Conservation (phyloP, 2,888 invertebrate genomes). For the Nasonovia ribisnigri region DNA sequence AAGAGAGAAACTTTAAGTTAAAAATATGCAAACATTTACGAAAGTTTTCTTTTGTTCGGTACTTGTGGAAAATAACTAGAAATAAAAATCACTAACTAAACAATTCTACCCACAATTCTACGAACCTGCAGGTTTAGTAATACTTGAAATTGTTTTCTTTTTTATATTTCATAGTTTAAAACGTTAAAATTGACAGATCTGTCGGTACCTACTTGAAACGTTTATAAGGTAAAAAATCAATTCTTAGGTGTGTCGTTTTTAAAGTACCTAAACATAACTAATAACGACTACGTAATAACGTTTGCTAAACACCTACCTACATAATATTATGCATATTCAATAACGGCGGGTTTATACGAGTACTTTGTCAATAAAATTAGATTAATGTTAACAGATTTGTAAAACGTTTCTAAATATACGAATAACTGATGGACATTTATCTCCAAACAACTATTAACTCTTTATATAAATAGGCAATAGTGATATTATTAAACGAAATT, state of each 20-base stretch:
- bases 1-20: not conserved
- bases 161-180: not conserved
- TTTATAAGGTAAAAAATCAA: not conserved
- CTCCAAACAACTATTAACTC: not conserved
- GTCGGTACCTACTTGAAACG: too few relatives aligned
- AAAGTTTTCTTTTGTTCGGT: slow-evolving; percentile 18
- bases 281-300: not conserved
- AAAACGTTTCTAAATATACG: not conserved
- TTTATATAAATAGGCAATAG: not conserved
- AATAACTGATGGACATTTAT: not conserved
- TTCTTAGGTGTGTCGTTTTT: not conserved
- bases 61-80: not conserved
- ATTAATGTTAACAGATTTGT: not conserved
- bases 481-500: not conserved
- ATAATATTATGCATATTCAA: not conserved
- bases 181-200: not conserved
- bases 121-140: not conserved
- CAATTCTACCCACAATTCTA: not conserved
- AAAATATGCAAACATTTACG: slow-evolving; percentile 12
- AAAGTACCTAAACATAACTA: not conserved
- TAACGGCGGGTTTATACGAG: not conserved
- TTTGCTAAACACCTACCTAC: not conserved
- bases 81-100: not conserved
- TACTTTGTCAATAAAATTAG: not conserved
- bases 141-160: not conserved